Evolutionary conservation across 1,140 invertebrate genomes (phyloP).

Genomic region (Drosophila gunungcola): DNA sequence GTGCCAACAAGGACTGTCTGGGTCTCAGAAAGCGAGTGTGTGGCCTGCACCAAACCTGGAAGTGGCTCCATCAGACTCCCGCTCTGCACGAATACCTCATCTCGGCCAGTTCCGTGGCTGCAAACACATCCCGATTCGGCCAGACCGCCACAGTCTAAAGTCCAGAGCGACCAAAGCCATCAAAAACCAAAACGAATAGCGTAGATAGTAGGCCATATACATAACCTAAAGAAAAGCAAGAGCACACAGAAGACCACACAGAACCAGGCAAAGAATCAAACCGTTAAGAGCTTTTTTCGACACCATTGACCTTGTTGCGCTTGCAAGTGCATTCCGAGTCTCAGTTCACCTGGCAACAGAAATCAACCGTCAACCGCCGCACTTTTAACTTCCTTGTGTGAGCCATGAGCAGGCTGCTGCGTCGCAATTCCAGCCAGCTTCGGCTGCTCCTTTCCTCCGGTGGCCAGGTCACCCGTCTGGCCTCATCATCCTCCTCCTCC

Average conservation of each 20-base stretch:
- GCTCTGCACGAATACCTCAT: conserved; percentile 94
- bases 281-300: conserved; percentile 46
- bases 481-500: conserved; percentile 29
- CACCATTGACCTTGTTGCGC: conserved; percentile 71
- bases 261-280: conserved; percentile 26
- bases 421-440: conserved; percentile 72
- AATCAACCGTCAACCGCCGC: background rate
- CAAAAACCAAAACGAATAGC: conserved; percentile 59
- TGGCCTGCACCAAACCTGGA: conserved; percentile 94
- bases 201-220: conserved; percentile 63
- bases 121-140: conserved; percentile 84
- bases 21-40: conserved; percentile 93
- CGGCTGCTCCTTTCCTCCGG: conserved; percentile 58
- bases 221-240: conserved; percentile 48
- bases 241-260: conserved; percentile 24
- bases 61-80: conserved; percentile 96
- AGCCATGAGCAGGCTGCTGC: conserved; percentile 61
- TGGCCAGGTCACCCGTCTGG: conserved; percentile 55
- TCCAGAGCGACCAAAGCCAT: conserved; percentile 67
- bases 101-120: conserved; percentile 90
- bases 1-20: conserved; percentile 90
- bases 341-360: conserved; percentile 23
- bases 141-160: conserved; percentile 68
- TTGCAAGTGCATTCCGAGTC: conserved; percentile 60
- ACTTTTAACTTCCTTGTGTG: conserved; percentile 46